Base-by-base conservation (phyloP, 2,888 invertebrate genomes). In the Parascotia fuliginaria region DNA sequence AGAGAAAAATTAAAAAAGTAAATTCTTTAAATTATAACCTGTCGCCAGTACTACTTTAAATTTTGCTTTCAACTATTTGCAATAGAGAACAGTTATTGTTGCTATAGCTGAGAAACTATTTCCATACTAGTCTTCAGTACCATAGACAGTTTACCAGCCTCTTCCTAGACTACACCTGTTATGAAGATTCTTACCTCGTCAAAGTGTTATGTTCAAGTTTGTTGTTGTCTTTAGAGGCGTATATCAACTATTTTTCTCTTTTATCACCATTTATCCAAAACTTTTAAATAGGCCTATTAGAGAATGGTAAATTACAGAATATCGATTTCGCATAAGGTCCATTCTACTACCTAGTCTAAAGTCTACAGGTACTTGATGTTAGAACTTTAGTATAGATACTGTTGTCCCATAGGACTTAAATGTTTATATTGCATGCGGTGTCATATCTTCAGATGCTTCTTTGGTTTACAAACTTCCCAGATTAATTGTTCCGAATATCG, bases 351-450 rank as follows among this genome's bases (percentile, higher is more conserved):
- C 24, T 24, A 85, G 78, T 73, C 55, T 82, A 78, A 79, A 78
- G 65, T 72, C 69, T 79, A 80, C 83, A 85, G 86, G 82, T 85
- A 86, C 73, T 89, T 73, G 83, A 70, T 89, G 87, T 87, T 89
- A 88, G 88, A 78, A 74, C 32, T 73, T 78, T 83, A 86, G 81
- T 61, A 73, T 86, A 85, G 81, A 74, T 55, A 65, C 72, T 75
- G 75, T 75, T 70, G 71, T 78, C 76, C 75, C 75, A 66, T 73
- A 79, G 77, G 70, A 73, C 70, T 53, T 69, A 53, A 56, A 66
- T 68, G 56, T 73, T n/a, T 71, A 66, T 50, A 69, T 72, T 81
- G 73, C 75, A 80, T 80, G 75, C 70, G 64, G 66, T 71, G 64
- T 73, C 70, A 75, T 77, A 72, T 70, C 60, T 65, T 31, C 50